Conservation (phyloP, 2,888 invertebrate genomes). For the Cephus pygmeus region DNA sequence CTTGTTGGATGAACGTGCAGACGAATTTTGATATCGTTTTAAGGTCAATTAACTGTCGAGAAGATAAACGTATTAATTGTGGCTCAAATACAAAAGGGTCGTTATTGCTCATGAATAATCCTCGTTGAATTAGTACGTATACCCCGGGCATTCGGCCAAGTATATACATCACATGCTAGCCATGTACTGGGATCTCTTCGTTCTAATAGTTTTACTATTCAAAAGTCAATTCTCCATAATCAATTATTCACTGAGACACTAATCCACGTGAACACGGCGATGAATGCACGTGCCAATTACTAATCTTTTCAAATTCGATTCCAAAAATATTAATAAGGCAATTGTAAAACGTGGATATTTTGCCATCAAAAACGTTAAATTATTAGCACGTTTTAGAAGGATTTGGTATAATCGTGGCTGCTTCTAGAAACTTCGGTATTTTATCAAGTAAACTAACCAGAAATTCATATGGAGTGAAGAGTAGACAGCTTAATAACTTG, state of each 20-base stretch:
- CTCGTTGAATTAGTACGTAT: background rate
- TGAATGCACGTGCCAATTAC: background rate
- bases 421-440: background rate
- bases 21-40: background rate
- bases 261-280: background rate
- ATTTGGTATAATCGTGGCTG: background rate
- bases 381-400: background rate
- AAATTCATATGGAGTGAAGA: background rate
- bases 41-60: background rate
- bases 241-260: background rate
- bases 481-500: background rate
- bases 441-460: background rate
- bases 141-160: background rate
- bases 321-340: too few relatives aligned
- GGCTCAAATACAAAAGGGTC: background rate
- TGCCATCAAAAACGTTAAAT: background rate
- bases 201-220: background rate
- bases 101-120: background rate
- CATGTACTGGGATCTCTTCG: background rate
- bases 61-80: background rate
- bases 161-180: background rate
- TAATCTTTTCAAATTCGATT: background rate
- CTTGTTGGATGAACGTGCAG: background rate
- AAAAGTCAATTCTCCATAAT: background rate
- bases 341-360: too few relatives aligned